Base-by-base conservation (phyloP, 2,888 invertebrate genomes). In the Leucophenga montana region DNA sequence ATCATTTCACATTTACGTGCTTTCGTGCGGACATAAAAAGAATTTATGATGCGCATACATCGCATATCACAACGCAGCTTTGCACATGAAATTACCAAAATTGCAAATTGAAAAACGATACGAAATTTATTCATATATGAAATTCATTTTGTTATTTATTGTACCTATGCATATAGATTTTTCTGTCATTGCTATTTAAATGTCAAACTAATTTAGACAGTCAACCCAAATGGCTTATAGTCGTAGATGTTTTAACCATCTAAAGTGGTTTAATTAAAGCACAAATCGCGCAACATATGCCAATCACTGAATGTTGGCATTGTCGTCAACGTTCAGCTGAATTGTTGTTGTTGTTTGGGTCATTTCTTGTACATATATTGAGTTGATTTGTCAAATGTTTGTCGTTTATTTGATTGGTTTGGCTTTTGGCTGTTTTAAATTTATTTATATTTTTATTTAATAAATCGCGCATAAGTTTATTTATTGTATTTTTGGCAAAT, bases 151-250 rank as follows among this genome's bases (percentile, higher is more conserved):
- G 8, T 11, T 39, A 50, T 50, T 50, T 16, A 11, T 13, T 50
- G 50, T n/a, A 11, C 11, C 18, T 13, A 18, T 6, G 4, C 1
- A 50, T 11, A 16, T 64, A n/a, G 46, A 9, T 53, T 53, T 20
- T 53, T 53, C 18, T 53, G 9, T 20, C 14, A 3, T 16, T 11
- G 18, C 16, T 20, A 14, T 66, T 66, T 78, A 81, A 81, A 81
- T 81, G 81, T 81, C 84, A 81, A 81, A 79, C 82, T 83, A 81
- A 81, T 81, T 81, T 84, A 78, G 75, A 77, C 77, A 75, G 78
- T 74, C 70, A 46, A 46, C 76, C 73, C 71, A 78, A 20, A 8
- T 18, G n/a, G 11, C 71, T 80, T 76, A 77, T 78, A 83, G 80
- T 50, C 27, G 39, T 39, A 39, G 3, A 8, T 39, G 39, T 39